Evolutionary conservation across 2,113 vertebrate genomes (phyloP).

Genomic region (Carassius carassius): DNA sequence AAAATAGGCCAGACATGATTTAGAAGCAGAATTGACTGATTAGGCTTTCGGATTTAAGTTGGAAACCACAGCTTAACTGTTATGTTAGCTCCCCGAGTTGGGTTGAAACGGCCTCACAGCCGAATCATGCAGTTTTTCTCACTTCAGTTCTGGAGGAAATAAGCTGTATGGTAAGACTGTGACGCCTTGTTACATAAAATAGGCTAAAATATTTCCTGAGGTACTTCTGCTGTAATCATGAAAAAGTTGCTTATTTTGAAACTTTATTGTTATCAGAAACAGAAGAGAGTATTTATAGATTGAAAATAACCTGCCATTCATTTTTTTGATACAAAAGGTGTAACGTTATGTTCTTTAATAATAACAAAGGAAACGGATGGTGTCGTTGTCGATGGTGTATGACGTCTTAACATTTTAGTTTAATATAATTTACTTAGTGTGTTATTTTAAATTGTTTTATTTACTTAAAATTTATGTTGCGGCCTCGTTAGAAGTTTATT

Average conservation of each 20-base stretch:
- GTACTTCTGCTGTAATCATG: background rate
- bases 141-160: conserved; percentile 14
- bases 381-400: too few species aligned
- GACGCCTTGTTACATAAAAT: too few species aligned
- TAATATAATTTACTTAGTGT: too few species aligned
- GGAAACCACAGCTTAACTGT: background rate
- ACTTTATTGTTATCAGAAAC: background rate
- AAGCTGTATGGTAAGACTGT: conserved; percentile 13
- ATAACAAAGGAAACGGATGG: background rate
- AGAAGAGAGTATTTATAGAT: background rate
- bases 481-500: too few species aligned
- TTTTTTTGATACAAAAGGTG: background rate
- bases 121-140: background rate
- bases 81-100: background rate
- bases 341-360: background rate
- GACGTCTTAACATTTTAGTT: background rate
- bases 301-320: background rate
- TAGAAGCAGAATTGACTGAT: background rate
- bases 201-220: too few species aligned
- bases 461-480: too few species aligned
- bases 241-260: too few species aligned
- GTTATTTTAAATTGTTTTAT: too few species aligned
- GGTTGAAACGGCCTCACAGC: background rate
- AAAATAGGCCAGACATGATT: background rate
- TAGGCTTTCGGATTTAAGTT: background rate